Evolutionary conservation across 2,113 vertebrate species (phyloP).

Genomic region (Solea solea): DNA sequence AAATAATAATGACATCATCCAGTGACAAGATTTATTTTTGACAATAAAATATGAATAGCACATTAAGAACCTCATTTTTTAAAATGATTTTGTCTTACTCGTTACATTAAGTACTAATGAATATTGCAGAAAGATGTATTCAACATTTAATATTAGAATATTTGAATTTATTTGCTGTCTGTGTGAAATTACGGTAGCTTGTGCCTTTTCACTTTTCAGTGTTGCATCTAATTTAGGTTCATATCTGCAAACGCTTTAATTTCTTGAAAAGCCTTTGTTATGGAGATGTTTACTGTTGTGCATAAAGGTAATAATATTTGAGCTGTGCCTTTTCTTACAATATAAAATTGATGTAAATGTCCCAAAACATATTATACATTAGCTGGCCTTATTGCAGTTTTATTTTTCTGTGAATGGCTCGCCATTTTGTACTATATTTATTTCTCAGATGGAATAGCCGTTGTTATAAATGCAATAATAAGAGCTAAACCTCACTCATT

Average conservation of each 20-base stretch:
- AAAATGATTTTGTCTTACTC: slow-evolving; percentile 1
- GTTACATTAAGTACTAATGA: slow-evolving; percentile 9
- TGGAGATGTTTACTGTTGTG: slow-evolving; percentile 28
- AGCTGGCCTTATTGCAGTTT: slow-evolving; percentile 26
- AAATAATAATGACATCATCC: slow-evolving; percentile 14
- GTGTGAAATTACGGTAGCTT: slow-evolving; percentile 11
- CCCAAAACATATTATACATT: slow-evolving; percentile 30
- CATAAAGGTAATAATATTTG: slow-evolving; percentile 16
- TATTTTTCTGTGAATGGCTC: slow-evolving; percentile 2
- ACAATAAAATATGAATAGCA: neutral
- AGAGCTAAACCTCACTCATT: slow-evolving; percentile 7
- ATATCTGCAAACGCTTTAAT: slow-evolving; percentile 9
- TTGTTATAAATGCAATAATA: slow-evolving; percentile 49
- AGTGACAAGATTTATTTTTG: slow-evolving; percentile 17
- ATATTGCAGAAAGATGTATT: slow-evolving; percentile 1
- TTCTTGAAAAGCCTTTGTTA: neutral
- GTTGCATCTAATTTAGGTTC: neutral
- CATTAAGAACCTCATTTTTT: slow-evolving; percentile 15
- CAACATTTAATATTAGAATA: slow-evolving; percentile 7
- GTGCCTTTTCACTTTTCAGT: slow-evolving; percentile 52
- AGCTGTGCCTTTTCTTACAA: slow-evolving; percentile 71
- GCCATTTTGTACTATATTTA: slow-evolving; percentile 9
- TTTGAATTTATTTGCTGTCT: slow-evolving; percentile 6
- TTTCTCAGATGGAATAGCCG: slow-evolving; percentile 7
- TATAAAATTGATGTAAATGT: slow-evolving; percentile 28